Evolutionary conservation across 2,888 invertebrate genomes (phyloP), one percentile per base, ranked within the genome.

Genomic region (Agrotis clavis): DNA sequence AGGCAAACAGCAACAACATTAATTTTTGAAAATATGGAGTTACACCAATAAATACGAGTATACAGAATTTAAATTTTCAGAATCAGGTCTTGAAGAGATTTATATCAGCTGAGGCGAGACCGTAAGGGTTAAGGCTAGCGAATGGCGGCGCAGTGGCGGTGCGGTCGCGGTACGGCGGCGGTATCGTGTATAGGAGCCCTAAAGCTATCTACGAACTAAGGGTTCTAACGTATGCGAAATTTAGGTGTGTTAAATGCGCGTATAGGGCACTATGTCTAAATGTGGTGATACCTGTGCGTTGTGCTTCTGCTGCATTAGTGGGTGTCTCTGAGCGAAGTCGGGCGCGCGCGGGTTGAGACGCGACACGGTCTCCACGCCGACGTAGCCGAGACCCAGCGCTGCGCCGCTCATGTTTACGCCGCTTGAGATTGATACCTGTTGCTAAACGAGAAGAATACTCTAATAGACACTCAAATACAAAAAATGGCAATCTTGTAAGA

Each of bases 341-440:
- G 96, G 95, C 86, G 96, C 95, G 86, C 96, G 94, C 78, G 96
- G 96, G 92, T 96, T 96, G 84, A 96, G 95, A 1, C 96, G 92
- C 71, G 96, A 96, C 87, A 93, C 96, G 77, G 87, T 82, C 90
- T 94, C 95, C 70, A 93, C 95, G 86, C 92, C 90, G 81, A 89
- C 92, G 89, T 91, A 92, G 81, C 92, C 88, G 71, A 86, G 77
- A 4, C 86, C 85, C 60, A 86, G 45, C 63, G 81, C 68, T 4
- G 77, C 75, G 60, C 83, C 77, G 53, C 79, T 77, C 83, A 84
- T 83, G 77, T 78, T 83, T 65, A 85, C 85, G 54, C 83, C 83
- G 85, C 90, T 88, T 16, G 92, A 88, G 90, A 94, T 92, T 64
- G 93, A 91, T 75, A 92, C 93, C 88, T 93, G 88, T 90, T 93